Evolutionary conservation across 2,888 invertebrate genomes (phyloP).

Genomic region (Hyposoter didymator): DNA sequence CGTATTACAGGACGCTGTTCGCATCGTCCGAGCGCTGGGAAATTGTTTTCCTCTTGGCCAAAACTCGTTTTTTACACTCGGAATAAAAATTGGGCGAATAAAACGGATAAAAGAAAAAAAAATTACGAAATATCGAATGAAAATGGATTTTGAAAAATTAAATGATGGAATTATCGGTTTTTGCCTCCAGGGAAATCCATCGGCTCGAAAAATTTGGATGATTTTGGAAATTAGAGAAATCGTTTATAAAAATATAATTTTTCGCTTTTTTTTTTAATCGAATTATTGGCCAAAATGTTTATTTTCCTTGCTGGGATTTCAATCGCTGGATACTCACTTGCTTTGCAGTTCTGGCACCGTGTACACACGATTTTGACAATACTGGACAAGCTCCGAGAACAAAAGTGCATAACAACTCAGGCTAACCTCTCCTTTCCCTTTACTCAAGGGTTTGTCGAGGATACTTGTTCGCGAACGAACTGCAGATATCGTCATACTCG

Average conservation of each 20-base stretch:
- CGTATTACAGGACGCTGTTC: background rate
- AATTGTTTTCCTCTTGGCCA: no score
- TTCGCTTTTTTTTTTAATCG: no score
- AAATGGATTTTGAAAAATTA: no score
- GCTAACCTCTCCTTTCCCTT: slow-evolving; percentile 96
- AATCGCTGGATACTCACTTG: slow-evolving; percentile 87
- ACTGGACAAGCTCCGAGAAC: slow-evolving; percentile 99
- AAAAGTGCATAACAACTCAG: slow-evolving; percentile 96
- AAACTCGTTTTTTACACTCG: no score
- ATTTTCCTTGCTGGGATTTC: background rate
- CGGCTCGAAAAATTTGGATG: no score
- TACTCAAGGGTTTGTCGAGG: slow-evolving; percentile 95
- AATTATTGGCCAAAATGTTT: background rate
- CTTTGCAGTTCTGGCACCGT: slow-evolving; percentile 97
- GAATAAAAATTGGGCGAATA: no score
- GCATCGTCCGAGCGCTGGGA: background rate
- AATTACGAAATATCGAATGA: no score
- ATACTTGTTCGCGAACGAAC: slow-evolving; percentile 90
- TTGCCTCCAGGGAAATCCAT: no score
- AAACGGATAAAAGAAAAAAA: no score
- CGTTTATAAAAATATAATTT: no score
- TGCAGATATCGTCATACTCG: slow-evolving; percentile 80
- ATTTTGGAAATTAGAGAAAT: no score
- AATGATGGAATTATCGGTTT: no score
- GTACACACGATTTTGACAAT: slow-evolving; percentile 97